phyloP scores from a whole-genome alignment of 2,797 vertebrate species.

The Periophthalmus magnuspinnatus region DNA sequence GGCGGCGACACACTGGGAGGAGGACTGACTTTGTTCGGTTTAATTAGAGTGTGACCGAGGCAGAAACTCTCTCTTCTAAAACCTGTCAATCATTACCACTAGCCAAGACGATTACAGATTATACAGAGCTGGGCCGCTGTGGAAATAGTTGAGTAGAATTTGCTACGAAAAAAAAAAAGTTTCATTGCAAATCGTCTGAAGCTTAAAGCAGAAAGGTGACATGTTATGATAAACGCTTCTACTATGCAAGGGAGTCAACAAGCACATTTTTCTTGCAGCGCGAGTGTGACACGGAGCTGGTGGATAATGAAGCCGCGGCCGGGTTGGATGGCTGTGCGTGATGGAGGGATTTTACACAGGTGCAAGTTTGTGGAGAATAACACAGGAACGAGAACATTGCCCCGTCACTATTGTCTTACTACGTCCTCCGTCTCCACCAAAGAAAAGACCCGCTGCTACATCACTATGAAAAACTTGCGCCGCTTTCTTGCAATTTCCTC shows the following conservation, averaged over 20 bases:
- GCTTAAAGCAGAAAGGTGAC: slow-evolving; percentile 1
- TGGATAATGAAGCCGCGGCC: neutral
- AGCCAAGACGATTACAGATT: slow-evolving; percentile 12
- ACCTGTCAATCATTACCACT: slow-evolving; percentile 34
- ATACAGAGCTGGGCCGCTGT: neutral
- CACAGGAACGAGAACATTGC: neutral
- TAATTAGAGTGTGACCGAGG: slow-evolving; percentile 47
- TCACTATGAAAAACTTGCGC: neutral
- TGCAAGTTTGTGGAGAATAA: slow-evolving; percentile 2
- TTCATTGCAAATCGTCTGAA: neutral
- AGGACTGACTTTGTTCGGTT: slow-evolving; percentile 49
- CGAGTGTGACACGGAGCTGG: neutral
- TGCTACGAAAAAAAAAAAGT: slow-evolving; percentile 1
- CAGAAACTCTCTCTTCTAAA: slow-evolving; percentile 25
- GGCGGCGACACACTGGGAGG: slow-evolving; percentile 41
- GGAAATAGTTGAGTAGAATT: neutral
- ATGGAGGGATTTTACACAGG: neutral
- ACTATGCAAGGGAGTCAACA: slow-evolving; percentile 12
- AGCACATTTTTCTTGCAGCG: neutral
- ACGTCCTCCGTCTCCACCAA: neutral
- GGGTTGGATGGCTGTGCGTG: neutral
- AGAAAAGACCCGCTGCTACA: neutral
- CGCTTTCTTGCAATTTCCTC: neutral
- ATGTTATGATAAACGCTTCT: slow-evolving; percentile 3
- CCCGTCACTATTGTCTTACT: slow-evolving; percentile 2